Conservation (phyloP, 2,888 invertebrate genomes). For the Ophion slaviceki region DNA sequence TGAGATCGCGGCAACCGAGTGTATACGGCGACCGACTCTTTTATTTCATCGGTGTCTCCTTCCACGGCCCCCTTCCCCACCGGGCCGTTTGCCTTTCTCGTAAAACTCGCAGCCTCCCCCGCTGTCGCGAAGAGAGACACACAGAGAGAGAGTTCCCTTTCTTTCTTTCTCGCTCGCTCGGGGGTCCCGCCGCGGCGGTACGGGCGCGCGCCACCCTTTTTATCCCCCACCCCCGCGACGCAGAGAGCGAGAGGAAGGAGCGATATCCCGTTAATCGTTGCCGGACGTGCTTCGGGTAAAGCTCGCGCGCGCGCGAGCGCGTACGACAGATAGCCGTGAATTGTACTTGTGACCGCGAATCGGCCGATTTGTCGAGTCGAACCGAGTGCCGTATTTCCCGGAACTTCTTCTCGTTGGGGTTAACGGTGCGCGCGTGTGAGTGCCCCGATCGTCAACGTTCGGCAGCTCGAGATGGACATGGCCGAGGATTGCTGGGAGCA, state of each 20-base stretch:
- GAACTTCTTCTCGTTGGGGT: neutral
- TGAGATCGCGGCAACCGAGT: constrained; percentile 37
- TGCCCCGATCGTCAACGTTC: neutral
- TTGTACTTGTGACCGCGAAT: constrained; percentile 29
- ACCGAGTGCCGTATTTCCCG: neutral
- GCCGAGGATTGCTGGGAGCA: constrained; percentile 82
- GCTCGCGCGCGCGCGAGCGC: constrained; percentile 59
- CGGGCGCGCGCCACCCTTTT: constrained; percentile 58
- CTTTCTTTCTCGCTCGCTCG: neutral
- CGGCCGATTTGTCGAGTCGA: constrained; percentile 21
- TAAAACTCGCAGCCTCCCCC: constrained; percentile 57
- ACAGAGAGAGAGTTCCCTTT: neutral
- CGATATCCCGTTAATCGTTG: constrained; percentile 63
- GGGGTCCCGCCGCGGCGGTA: constrained; percentile 64
- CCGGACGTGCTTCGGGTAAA: constrained; percentile 64
- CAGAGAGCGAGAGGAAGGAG: constrained; percentile 59
- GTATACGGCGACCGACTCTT: neutral
- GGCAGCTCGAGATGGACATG: constrained; percentile 77
- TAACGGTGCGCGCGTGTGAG: constrained; percentile 43
- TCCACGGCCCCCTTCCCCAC: neutral
- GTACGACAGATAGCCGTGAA: constrained; percentile 21
- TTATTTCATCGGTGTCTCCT: constrained; percentile 43
- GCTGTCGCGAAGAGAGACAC: neutral
- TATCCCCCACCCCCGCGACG: constrained; percentile 51
- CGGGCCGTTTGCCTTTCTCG: constrained; percentile 17